Base-by-base conservation (phyloP, 1,140 invertebrate species). In the Rhopalosiphum maidis region DNA sequence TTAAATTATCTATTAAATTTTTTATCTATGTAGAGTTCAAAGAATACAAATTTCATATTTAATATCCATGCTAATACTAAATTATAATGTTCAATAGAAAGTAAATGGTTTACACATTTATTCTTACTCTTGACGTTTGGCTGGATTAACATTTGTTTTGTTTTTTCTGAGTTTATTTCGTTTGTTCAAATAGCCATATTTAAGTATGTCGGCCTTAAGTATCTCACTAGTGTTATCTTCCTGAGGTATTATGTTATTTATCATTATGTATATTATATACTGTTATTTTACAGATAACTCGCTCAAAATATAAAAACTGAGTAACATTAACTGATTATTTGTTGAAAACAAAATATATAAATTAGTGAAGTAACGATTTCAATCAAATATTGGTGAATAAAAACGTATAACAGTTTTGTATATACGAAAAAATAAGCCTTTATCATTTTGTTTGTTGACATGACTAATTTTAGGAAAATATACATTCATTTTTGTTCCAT, bases 151-250 rank as follows among this genome's bases (percentile, higher is more conserved):
- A 37, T 77, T 43, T 25, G 55, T 77, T 68, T 46, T 8, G 6
- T 91, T 77, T 91, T 91, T 91, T 77, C 21, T 68, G 30, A 91
- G 41, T n/a, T 91, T 60, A n/a, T 91, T 55, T 77, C 55, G 35
- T 91, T 43, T 91, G 25, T 77, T 77, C 5, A 91, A n/a, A 48
- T 30, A 91, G 41, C 25, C 41, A 91, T 77, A 91, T 41, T 91
- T 55, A 77, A 91, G 60, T 41, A 91, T 46, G 30, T 91, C 90
- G 30, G 90, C 90, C 22, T 23, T 60, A 2, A 91, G 41, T 91
- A 91, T 91, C 41, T 91, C 90, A 68, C 90, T 82, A 18, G 90
- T 91, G 25, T 91, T 91, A 41, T 91, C 90, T 46, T 91, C 90
- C 8, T 91, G 90, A n/a, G 90, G 90, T 91, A 91, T 91, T n/a